Base-by-base conservation (phyloP, 2,113 vertebrate species). In the Cyanoderma ruficeps region DNA sequence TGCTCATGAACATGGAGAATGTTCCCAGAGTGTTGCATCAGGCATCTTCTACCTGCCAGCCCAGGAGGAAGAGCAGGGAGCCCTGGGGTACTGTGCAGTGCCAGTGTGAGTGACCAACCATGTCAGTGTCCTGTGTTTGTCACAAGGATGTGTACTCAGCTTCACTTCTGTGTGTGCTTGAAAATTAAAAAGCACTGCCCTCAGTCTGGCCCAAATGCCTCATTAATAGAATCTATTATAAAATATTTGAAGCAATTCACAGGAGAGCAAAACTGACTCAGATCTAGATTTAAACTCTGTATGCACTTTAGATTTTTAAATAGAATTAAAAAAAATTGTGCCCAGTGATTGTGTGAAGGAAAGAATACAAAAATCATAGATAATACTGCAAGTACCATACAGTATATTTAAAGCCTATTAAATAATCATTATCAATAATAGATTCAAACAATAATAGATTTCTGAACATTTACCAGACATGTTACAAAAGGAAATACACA, bases 101-200 rank as follows among this genome's bases (percentile, higher is more conserved):
- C 21, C 35, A 33, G 30, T 1, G 1, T 0, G 0, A 21, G 28
- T 46, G 13, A 41, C 35, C 1, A 6, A 17, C 21, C 2, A 0
- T 13, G 15, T 16, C 0, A 0, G 41, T 39, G 21, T 56, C 41
- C 35, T 57, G 18, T 78, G n/a, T 44, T 21, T n/a, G 27, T 63
- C 33, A 56, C 7, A 5, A 44, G 41, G 22, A 61, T 15, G 12
- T 2, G 0, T 25, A 19, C 28, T 67, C 28, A 82, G 33, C 24
- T 65, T 57, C 14, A 20, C 12, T 22, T 33, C 35, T 70, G 37
- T 28, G 15, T 74, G 27, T 75, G 6, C 37, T 30, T 79, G 28
- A 41, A 81, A 59, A 37, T 15, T 4, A 28, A 33, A 49, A 80
- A 13, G 30, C 7, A 17, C 9, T 49, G 61, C 27, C 17, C 5